Percentiles rank a stretch among this genome's conserved stretches.
phyloP scores from a whole-genome alignment of 2,113 vertebrate genomes.

The Entomyzon cyanotis region DNA sequence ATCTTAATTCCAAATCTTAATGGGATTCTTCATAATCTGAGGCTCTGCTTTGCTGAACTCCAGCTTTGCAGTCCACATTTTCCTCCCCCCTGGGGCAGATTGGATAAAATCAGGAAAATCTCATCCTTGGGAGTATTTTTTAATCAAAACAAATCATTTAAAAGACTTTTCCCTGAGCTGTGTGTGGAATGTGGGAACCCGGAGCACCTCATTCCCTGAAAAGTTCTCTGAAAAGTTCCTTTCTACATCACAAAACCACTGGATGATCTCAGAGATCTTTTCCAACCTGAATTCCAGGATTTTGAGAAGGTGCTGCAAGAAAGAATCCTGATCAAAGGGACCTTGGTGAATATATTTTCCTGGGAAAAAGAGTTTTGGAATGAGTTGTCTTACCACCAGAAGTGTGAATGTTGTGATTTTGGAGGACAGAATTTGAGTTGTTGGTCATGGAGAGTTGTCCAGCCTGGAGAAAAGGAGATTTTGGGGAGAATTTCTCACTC shows the following conservation, averaged over 20 bases:
- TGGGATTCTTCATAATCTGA: neutral
- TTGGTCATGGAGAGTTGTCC: neutral
- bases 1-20: too few relatives aligned
- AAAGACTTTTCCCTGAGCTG: neutral
- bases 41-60: neutral
- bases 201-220: neutral
- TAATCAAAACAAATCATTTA: neutral
- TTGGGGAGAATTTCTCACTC: neutral
- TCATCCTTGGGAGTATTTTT: neutral
- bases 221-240: neutral
- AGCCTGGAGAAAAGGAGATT: neutral
- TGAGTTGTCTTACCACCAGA: neutral
- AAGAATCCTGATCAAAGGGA: neutral
- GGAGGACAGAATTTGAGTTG: neutral
- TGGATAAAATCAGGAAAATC: neutral
- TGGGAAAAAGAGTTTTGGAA: neutral
- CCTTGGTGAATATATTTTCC: accelerated
- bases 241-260: accelerated
- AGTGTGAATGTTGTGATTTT: neutral
- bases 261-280: accelerated
- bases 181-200: neutral
- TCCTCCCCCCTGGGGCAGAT: neutral
- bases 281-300: neutral
- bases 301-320: neutral
- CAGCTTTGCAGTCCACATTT: neutral